A percentile compares a stretch with the other conserved stretches of the same genome.
Evolutionary conservation across 2,797 vertebrate species (phyloP).

Genomic region (Orestias chungarensis): DNA sequence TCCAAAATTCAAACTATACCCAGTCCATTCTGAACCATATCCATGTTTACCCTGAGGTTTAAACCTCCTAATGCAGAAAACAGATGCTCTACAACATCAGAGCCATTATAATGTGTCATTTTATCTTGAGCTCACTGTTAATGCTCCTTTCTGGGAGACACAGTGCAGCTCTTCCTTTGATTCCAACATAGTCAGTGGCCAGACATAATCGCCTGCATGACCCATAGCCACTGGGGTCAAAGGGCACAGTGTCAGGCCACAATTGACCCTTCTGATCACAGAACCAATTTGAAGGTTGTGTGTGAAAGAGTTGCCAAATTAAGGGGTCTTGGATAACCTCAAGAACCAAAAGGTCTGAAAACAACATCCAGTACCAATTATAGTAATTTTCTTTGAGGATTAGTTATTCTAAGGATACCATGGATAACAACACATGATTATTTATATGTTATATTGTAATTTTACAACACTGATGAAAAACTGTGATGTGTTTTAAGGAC

Average conservation of each 20-base stretch:
- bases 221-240: constrained; percentile 51
- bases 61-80: neutral
- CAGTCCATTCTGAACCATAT: neutral
- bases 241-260: constrained; percentile 59
- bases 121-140: neutral
- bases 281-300: constrained; percentile 57
- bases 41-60: neutral
- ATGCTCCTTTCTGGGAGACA: constrained; percentile 21
- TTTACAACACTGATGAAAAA: neutral
- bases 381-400: neutral
- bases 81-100: constrained; percentile 14
- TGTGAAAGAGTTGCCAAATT: constrained; percentile 46
- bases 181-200: constrained; percentile 43
- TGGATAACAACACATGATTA: neutral
- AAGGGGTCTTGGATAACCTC: constrained; percentile 30
- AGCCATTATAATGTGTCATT: neutral
- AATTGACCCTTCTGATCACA: constrained; percentile 44
- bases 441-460: neutral
- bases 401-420: neutral
- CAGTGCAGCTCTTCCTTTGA: constrained; percentile 43
- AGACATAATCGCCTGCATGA: constrained; percentile 54
- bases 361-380: neutral
- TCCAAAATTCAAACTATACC: no score
- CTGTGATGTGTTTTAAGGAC: constrained; percentile 1
- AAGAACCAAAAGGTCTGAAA: constrained; percentile 9